Evolutionary conservation across 2,888 invertebrate species (phyloP).

Genomic region (Pachymerium ferrugineum): DNA sequence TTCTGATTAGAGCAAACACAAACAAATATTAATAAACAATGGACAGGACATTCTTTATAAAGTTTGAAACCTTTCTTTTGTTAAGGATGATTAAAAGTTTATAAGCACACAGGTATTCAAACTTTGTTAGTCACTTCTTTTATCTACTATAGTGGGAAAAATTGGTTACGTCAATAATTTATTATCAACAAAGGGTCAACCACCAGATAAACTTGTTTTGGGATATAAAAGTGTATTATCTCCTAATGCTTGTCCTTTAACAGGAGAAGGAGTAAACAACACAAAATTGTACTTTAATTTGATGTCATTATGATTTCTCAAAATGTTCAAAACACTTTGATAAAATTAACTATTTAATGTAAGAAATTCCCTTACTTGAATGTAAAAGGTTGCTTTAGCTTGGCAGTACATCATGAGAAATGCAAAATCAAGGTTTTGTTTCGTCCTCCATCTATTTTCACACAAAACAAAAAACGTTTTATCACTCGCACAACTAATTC

Average conservation of each 20-base stretch:
- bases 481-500: not conserved
- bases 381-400: constrained; percentile 78
- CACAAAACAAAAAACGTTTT: not conserved
- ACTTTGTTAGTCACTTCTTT: too few relatives aligned
- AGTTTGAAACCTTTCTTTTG: too few relatives aligned
- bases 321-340: not conserved
- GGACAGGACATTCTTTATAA: too few relatives aligned
- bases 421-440: constrained; percentile 89
- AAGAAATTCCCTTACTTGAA: constrained; percentile 49
- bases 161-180: too few relatives aligned
- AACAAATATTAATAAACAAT: too few relatives aligned
- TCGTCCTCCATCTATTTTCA: constrained; percentile 71
- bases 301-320: not conserved
- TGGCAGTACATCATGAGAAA: constrained; percentile 92
- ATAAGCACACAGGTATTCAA: too few relatives aligned
- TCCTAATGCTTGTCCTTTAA: not conserved
- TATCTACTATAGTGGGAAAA: too few relatives aligned
- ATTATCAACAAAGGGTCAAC: too few relatives aligned
- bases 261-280: not conserved
- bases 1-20: too few relatives aligned
- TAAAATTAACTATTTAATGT: not conserved
- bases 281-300: not conserved
- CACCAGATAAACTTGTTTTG: too few relatives aligned
- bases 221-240: too few relatives aligned
- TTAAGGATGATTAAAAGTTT: too few relatives aligned